A percentile compares a stretch with the other conserved stretches of the same genome.
phyloP scores from a whole-genome alignment of 2,797 vertebrate genomes.

The Novumbra hubbsi region DNA sequence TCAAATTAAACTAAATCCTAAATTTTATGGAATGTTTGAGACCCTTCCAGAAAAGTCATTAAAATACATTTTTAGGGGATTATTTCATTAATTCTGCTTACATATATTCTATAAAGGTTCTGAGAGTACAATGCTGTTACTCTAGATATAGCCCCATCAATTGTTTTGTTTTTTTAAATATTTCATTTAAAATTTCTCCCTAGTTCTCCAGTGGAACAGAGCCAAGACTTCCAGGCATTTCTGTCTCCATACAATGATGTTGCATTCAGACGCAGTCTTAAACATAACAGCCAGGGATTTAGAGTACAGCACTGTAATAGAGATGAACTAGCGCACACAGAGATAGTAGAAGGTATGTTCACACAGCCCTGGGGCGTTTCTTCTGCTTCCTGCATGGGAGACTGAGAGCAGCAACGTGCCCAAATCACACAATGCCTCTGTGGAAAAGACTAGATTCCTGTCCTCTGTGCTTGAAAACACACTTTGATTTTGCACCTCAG shows the following conservation, averaged over 20 bases:
- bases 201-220: conserved; percentile 64
- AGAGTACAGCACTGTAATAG: conserved; percentile 54
- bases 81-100: too few relatives aligned
- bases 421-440: background rate
- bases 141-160: too few relatives aligned
- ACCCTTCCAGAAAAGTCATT: conserved; percentile 53
- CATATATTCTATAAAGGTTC: too few relatives aligned
- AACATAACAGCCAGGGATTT: conserved; percentile 53
- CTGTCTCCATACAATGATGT: conserved; percentile 52
- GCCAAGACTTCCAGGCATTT: conserved; percentile 71
- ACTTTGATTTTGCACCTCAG: background rate
- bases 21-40: conserved; percentile 59
- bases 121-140: too few relatives aligned
- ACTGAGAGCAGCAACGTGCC: background rate
- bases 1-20: conserved; percentile 38
- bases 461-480: background rate
- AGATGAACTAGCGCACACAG: conserved; percentile 61
- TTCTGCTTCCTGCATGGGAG: background rate
- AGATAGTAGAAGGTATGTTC: background rate
- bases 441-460: background rate
- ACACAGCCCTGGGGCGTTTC: conserved; percentile 9
- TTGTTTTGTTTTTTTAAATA: background rate
- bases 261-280: conserved; percentile 55
- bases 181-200: too few relatives aligned
- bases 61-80: background rate